Evolutionary conservation across 1,140 invertebrate genomes (phyloP), one percentile per base, ranked within the genome.

Genomic region (Drosophila setifemur): DNA sequence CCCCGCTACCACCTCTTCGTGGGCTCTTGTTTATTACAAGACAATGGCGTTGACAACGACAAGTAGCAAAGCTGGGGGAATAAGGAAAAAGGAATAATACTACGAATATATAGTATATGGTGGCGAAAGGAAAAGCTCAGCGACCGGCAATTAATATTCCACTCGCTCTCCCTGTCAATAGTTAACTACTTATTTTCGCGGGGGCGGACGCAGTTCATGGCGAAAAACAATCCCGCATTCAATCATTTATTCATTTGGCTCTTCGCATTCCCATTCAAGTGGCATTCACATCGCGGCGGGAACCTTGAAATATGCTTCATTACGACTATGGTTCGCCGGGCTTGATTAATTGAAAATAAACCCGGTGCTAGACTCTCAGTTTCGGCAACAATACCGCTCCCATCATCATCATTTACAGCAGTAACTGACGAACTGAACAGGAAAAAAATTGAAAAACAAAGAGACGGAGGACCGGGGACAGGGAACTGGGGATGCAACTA

Each of bases 341-440:
- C 58, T 42, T 85, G 79, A 83, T 83, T 83, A 83, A 83, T 83
- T 83, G 79, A 83, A 83, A 85, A 83, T 79, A 85, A 57, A 85
- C 73, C 49, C 68, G 28, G 49, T 58, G 40, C 33, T 53, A 66
- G 26, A 40, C 48, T 31, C 29, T 37, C 58, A 19, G 26, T 43
- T 61, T 61, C 53, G 49, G 61, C 72, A 71, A 76, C 77, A 72
- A 82, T 64, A 60, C 60, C 31, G 35, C n/a, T 28, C 23, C 9
- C 71, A 53, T 42, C 71, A 45, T 58, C 52, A 58, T 53, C 67
- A 71, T 66, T 64, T 33, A 5, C 26, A 42, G 50, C 18, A 14
- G 25, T 8, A 28, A n/a, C 23, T 25, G 21, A 16, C 19, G 9
- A 61, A 14, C 40, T 9, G 25, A 43, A 28, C 16, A 18, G 44